These are phyloP conservation scores for Ceratotherium simum DNA, from an alignment of 2,113 vertebrate genomes.

Conservation along the genomic window DNA sequence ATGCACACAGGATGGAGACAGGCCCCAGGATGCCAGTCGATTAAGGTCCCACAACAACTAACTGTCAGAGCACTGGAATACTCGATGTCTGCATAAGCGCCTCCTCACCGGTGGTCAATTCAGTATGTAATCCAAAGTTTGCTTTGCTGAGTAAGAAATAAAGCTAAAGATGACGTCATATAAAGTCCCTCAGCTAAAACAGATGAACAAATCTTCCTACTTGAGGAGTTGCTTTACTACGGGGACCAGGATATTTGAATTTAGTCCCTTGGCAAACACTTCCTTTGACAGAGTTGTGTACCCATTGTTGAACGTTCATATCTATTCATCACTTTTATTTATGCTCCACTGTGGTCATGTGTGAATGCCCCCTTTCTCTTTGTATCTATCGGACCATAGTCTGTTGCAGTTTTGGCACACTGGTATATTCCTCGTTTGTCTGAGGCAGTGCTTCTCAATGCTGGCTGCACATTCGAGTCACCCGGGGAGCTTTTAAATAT, in stretches of 20 bases:
- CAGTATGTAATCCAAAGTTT: neutral
- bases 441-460: neutral
- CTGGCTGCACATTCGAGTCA: slow-evolving; percentile 26
- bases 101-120: neutral
- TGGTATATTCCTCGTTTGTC: neutral
- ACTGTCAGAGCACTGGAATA: neutral
- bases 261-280: neutral
- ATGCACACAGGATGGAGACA: neutral
- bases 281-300: slow-evolving; percentile 34
- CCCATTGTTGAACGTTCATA: neutral
- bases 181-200: neutral
- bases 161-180: neutral
- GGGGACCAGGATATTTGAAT: neutral
- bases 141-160: slow-evolving; percentile 20
- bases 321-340: neutral
- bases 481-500: neutral
- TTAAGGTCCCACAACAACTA: neutral
- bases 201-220: neutral
- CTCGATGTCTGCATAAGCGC: neutral
- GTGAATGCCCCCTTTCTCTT: slow-evolving; percentile 26
- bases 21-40: neutral
- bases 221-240: neutral
- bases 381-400: neutral
- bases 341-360: slow-evolving; percentile 1
- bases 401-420: neutral